Evolutionary conservation across 2,888 invertebrate genomes (phyloP), one percentile per base, ranked within the genome.

Genomic region (Cheilosia scutellata): DNA sequence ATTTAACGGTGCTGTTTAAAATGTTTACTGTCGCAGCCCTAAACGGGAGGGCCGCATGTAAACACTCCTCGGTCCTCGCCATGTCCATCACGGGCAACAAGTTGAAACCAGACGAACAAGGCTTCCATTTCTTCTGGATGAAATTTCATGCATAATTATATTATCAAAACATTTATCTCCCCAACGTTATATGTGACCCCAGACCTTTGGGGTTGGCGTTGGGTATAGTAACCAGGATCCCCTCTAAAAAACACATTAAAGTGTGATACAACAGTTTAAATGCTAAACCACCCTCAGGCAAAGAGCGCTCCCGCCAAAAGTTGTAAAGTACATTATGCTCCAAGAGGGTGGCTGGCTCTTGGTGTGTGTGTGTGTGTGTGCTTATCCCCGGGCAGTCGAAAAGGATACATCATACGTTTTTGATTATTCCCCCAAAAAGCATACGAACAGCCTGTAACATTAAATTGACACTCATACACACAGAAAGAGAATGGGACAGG

Each of bases 201-300:
- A 80, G 80, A 74, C 57, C 60, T 65, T 57, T 63, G 60, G 80
- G 75, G 53, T 70, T 75, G 79, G 75, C 37, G 37, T 37, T 37
- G 11, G 37, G 37, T 37, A 65, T 65, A 77, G 77, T 47, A 76
- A 65, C 63, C 72, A 68, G 44, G 62, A 72, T 53, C 75, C 84
- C 68, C 65, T 63, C 65, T 75, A 71, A 75, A 84, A 84, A 75
- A 80, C 84, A 84, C 75, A 84, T 84, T 84, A 80, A 84, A 84
- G 84, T 84, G 84, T 84, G 80, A 84, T 84, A 84, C 84, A 84
- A 84, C 84, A 84, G 84, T 84, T 84, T 84, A 84, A 84, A 80
- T 84, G 84, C 84, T 84, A 75, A 84, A 84, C 58, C 84, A 80
- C 84, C 84, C 72, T 60, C 29, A 65, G 29, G 83, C 62, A 49